phyloP scores from a whole-genome alignment of 1,140 invertebrate species.

The honey bee (Apis mellifera) region Amel_HAv3.1 CM009941.2:16138501-16139000 shows the following conservation, averaged over 20 bases:
- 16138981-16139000: too few species aligned
- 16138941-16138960: background rate
- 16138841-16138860: slow-evolving; percentile 6
- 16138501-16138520: background rate
- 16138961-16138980: too few species aligned
- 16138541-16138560: background rate
- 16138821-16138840: too few species aligned
- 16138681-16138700: slow-evolving; percentile 51
- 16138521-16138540: slow-evolving; percentile 4
- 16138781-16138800: too few species aligned
- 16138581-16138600: background rate
- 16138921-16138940: slow-evolving; percentile 31
- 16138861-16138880: background rate
- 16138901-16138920: slow-evolving; percentile 57
- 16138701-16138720: slow-evolving; percentile 55
- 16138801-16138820: too few species aligned
- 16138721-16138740: slow-evolving; percentile 42
- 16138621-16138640: background rate
- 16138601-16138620: background rate
- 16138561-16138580: background rate
- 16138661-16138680: background rate
- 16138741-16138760: background rate
- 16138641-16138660: too few species aligned
- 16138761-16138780: too few species aligned
- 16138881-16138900: slow-evolving; percentile 22